Base-by-base conservation (phyloP, 2,113 vertebrate genomes). In the Alligator mississippiensis region DNA sequence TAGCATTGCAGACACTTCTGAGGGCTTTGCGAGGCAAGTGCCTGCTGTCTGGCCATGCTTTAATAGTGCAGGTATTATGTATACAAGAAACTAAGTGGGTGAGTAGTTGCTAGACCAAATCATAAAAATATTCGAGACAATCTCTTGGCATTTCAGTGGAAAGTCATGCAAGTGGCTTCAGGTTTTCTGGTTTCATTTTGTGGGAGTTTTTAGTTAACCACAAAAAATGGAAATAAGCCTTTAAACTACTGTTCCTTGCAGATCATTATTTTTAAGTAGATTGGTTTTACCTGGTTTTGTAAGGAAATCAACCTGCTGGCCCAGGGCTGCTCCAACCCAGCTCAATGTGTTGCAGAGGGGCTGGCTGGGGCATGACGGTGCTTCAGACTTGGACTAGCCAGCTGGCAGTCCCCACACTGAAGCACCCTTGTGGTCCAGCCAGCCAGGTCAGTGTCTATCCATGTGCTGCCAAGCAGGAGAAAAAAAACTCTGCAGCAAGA, bases 201-300 rank as follows among this genome's bases (percentile, higher is more conserved):
- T 21, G 60, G 17, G 60, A 12, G 21, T 34, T 70, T 70, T 70
- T 68, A 22, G 11, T 88, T 90, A 91, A 89, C 66, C 27, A 1
- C 72, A 85, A 54, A 54, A 64, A 85, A 30, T 93, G 90, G 72
- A 94, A 87, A n/a, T 82, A 75, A 59, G 64, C 16, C 85, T 90
- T 93, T 92, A 85, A 93, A 74, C 47, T 25, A 89, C 86, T 87
- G 27, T 88, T 95, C 88, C 82, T 90, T 94, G 93, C 94, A 91
- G 90, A 59, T 70, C 68, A 78, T 64, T 85, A 89, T 86, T 93
- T 97, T 88, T 93, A 88, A 93, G 86, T 87, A 76, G 70, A 84
- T 61, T 78, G 87, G 34, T 70, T 84, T 84, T 68, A 88, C 57
- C 82, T 93, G 27, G 60, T 89, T 25, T 58, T 89, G 60, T 81